These are phyloP conservation scores for Corythaixoides concolor DNA, from an alignment of 2,113 vertebrate species.

Conservation along the genomic window DNA sequence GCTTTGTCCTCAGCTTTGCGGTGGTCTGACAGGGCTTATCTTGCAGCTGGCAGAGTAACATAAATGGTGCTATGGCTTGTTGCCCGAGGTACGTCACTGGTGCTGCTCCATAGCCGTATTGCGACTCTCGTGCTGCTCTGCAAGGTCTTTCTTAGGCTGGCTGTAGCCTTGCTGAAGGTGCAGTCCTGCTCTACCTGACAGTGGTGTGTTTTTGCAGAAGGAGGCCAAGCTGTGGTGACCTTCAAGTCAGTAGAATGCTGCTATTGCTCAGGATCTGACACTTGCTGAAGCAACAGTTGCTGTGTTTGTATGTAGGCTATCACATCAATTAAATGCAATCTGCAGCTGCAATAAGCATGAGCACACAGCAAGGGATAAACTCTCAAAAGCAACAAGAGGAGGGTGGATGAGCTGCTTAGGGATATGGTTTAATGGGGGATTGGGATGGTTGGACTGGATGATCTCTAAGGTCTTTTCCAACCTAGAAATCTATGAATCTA, in stretches of 20 bases:
- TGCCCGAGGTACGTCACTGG: background rate
- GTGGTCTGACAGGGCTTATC: background rate
- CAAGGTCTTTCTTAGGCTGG: background rate
- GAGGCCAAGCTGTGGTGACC: background rate
- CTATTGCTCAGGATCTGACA: background rate
- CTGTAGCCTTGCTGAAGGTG: too few relatives aligned
- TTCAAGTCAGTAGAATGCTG: background rate
- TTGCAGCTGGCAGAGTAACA: background rate
- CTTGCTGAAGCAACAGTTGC: background rate
- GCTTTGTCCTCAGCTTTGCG: background rate
- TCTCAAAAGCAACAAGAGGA: too few relatives aligned
- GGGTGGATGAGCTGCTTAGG: too few relatives aligned
- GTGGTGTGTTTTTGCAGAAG: background rate
- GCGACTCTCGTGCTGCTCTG: too few relatives aligned
- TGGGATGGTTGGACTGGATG: too few relatives aligned
- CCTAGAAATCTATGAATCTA: too few relatives aligned
- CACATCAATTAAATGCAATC: rapidly evolving
- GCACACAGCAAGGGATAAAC: background rate
- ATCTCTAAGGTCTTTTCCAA: too few relatives aligned
- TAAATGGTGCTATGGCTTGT: background rate
- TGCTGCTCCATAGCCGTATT: background rate
- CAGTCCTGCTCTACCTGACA: background rate
- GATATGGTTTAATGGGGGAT: too few relatives aligned
- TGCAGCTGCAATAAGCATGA: background rate
- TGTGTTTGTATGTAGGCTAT: background rate